These are phyloP conservation scores for Xenopus borealis DNA, from an alignment of 2,113 vertebrate genomes.

Conservation along the genomic window DNA sequence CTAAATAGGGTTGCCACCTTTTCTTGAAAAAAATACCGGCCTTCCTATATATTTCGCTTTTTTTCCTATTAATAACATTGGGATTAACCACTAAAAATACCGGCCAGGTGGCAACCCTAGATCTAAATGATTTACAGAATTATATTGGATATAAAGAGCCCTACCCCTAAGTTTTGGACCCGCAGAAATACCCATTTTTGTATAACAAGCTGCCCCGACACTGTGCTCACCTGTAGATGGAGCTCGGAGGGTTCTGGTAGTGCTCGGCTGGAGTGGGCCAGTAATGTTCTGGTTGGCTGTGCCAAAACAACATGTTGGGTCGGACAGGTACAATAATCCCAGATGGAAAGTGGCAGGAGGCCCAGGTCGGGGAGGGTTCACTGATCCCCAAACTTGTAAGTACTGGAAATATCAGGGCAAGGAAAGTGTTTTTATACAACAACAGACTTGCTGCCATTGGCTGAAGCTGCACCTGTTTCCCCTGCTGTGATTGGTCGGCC, in stretches of 20 bases:
- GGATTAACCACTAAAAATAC: no score
- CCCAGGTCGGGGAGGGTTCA: neutral
- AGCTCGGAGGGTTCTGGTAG: conserved; percentile 34
- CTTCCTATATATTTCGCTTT: no score
- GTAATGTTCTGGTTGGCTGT: conserved; percentile 53
- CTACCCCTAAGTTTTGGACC: no score
- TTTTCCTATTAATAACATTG: no score
- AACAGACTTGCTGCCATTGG: neutral
- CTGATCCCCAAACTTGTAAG: neutral
- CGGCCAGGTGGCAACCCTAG: no score
- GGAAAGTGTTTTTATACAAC: conserved; percentile 26
- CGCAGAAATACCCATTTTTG: no score
- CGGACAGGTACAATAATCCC: neutral
- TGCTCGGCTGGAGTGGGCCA: conserved; percentile 50
- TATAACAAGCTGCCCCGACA: no score
- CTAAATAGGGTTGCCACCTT: no score
- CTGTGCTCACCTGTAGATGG: conserved; percentile 50
- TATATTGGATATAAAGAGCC: no score
- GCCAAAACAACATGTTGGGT: conserved; percentile 55
- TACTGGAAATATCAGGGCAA: neutral
- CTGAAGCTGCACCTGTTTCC: conserved; percentile 1
- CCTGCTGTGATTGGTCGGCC: conserved; percentile 2
- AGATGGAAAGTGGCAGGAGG: neutral
- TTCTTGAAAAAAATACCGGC: no score
- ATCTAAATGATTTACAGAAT: no score